These are phyloP conservation scores for Orientallactaga bullata DNA, from an alignment of 2,113 vertebrate genomes.

Conservation along the genomic window DNA sequence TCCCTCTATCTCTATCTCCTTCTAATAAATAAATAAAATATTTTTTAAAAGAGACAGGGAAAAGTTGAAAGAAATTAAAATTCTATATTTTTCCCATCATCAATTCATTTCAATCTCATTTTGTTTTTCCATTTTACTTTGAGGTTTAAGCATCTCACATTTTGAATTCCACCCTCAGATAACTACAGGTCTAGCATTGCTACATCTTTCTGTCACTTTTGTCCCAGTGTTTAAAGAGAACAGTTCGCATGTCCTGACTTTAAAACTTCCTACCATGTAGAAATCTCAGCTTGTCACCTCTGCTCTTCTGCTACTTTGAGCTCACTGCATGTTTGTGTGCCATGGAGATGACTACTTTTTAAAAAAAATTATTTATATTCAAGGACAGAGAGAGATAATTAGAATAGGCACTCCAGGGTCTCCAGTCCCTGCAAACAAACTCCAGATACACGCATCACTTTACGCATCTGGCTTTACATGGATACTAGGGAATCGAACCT, in stretches of 20 bases:
- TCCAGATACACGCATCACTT: too few species aligned
- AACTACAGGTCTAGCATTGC: background rate
- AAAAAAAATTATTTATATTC: too few species aligned
- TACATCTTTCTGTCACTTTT: conserved; percentile 1
- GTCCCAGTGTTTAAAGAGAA: background rate
- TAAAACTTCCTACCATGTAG: background rate
- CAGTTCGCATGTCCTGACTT: background rate
- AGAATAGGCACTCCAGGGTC: too few species aligned
- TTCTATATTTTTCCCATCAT: conserved; percentile 13
- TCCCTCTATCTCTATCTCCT: too few species aligned
- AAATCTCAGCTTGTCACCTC: background rate
- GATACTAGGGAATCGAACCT: too few species aligned
- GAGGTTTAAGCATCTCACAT: background rate
- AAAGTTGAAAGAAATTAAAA: conserved; percentile 34
- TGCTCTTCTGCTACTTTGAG: background rate
- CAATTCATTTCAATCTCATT: conserved; percentile 5
- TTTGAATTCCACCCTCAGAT: background rate
- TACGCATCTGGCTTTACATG: too few species aligned
- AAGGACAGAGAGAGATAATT: too few species aligned
- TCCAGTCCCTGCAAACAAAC: too few species aligned
- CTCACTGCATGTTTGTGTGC: background rate
- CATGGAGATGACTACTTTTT: background rate
- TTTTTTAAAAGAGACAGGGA: background rate
- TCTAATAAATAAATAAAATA: too few species aligned
- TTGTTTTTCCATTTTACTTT: conserved; percentile 24